phyloP scores from a whole-genome alignment of 2,888 invertebrate genomes.

The Lithophane ornitopus region DNA sequence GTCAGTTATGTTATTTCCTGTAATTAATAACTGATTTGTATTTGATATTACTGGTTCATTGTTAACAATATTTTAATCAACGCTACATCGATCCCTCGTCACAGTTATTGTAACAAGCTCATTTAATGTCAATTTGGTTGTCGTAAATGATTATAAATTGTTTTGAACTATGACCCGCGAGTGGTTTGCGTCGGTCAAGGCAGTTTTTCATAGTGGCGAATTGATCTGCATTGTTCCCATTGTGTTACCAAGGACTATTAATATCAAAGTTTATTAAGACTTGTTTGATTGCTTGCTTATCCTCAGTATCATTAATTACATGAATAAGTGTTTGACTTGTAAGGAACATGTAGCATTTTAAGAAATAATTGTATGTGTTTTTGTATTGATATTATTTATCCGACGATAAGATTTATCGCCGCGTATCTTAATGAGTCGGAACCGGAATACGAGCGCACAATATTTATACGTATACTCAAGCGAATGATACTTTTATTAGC shows the following conservation, averaged over 20 bases:
- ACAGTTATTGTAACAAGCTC: conserved; percentile 58
- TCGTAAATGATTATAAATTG: conserved; percentile 80
- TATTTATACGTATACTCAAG: conserved; percentile 58
- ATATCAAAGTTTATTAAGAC: conserved; percentile 44
- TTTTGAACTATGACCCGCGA: conserved; percentile 81
- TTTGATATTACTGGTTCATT: conserved; percentile 36
- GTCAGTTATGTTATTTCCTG: conserved; percentile 35
- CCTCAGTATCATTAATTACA: conserved; percentile 30
- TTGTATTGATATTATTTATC: conserved; percentile 38
- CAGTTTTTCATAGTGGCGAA: conserved; percentile 65
- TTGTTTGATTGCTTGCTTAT: conserved; percentile 38
- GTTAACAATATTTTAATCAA: conserved; percentile 48
- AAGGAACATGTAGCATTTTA: conserved; percentile 16
- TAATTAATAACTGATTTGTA: conserved; percentile 33
- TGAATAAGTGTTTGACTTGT: conserved; percentile 16
- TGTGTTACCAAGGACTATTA: conserved; percentile 69
- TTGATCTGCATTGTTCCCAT: conserved; percentile 71
- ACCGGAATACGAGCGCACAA: conserved; percentile 39
- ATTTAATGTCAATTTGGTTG: conserved; percentile 71
- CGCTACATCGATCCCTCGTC: conserved; percentile 39
- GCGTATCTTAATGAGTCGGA: conserved; percentile 41
- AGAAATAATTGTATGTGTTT: conserved; percentile 44
- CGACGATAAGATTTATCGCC: conserved; percentile 46
- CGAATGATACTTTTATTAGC: conserved; percentile 63
- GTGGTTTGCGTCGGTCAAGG: conserved; percentile 79